Evolutionary conservation across 2,888 invertebrate species (phyloP).

Genomic region (Malthinus seriepunctatus): DNA sequence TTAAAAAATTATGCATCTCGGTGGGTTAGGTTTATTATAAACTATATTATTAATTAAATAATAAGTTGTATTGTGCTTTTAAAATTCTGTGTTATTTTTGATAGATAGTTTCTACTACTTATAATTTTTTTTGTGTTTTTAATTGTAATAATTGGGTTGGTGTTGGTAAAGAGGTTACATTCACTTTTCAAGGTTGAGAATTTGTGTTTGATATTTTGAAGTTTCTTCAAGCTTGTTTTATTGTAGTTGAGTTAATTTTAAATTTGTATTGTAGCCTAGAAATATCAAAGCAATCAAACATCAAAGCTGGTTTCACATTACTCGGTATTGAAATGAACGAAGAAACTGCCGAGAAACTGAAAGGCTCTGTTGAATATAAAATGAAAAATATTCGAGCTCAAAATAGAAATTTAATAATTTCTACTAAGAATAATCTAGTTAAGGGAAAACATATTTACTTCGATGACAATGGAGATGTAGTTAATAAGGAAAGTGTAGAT

Average conservation of each 20-base stretch:
- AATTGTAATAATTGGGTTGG: too few species aligned
- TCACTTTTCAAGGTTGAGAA: too few species aligned
- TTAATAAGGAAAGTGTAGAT: constrained; percentile 43
- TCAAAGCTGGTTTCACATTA: constrained; percentile 66
- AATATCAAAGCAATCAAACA: background rate
- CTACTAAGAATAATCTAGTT: constrained; percentile 50
- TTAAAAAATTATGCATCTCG: too few species aligned
- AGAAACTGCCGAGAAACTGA: constrained; percentile 47
- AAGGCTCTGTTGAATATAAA: constrained; percentile 66
- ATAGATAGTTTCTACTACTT: too few species aligned
- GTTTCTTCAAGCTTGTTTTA: too few species aligned
- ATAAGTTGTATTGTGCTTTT: too few species aligned
- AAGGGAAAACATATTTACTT: constrained; percentile 64
- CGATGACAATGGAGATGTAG: constrained; percentile 67
- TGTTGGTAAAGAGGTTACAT: too few species aligned
- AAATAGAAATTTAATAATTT: constrained; percentile 56
- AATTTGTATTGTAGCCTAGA: constrained; percentile 3
- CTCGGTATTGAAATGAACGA: constrained; percentile 61
- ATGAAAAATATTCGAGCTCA: constrained; percentile 64
- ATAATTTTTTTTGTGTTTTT: too few species aligned
- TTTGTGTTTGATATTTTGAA: too few species aligned
- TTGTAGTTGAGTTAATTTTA: background rate
- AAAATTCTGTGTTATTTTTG: too few species aligned
- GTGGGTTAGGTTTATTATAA: too few species aligned
- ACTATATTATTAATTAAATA: too few species aligned